Evolutionary conservation across 2,888 invertebrate genomes (phyloP).

Genomic region (Tridacna crocea): DNA sequence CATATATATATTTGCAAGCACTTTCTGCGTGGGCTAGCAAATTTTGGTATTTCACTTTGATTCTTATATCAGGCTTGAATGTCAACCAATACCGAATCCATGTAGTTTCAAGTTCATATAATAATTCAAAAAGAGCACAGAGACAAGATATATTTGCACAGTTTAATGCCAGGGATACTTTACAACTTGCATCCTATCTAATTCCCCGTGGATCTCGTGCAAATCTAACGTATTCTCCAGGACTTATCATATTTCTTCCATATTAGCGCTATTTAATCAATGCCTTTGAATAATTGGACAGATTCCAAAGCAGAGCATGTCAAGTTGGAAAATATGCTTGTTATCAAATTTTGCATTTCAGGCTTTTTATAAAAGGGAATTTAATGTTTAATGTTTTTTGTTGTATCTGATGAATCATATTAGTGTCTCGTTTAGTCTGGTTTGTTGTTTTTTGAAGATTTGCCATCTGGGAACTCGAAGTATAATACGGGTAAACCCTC

Average conservation of each 20-base stretch:
- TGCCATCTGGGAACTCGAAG: too few relatives aligned
- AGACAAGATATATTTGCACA: neutral
- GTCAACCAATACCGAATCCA: too few relatives aligned
- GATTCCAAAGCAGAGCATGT: neutral
- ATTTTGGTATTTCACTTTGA: too few relatives aligned
- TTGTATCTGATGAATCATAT: too few relatives aligned
- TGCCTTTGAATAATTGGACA: constrained; percentile 17
- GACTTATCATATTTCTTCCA: constrained; percentile 6
- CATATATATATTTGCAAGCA: too few relatives aligned
- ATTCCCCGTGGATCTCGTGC: neutral
- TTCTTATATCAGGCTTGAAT: too few relatives aligned
- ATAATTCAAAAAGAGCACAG: neutral
- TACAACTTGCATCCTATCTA: neutral
- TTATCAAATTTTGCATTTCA: neutral
- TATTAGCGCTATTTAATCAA: constrained; percentile 15
- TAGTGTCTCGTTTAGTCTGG: too few relatives aligned
- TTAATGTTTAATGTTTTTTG: too few relatives aligned
- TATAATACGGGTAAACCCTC: too few relatives aligned
- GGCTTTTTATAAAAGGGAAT: neutral
- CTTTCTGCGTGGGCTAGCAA: too few relatives aligned
- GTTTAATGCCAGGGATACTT: constrained; percentile 14
- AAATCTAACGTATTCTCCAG: neutral
- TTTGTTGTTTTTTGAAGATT: too few relatives aligned
- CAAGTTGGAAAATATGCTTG: neutral
- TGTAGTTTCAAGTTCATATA: too few relatives aligned